Evolutionary conservation across 2,797 vertebrate genomes (phyloP).

Genomic region (Fratercula arctica): DNA sequence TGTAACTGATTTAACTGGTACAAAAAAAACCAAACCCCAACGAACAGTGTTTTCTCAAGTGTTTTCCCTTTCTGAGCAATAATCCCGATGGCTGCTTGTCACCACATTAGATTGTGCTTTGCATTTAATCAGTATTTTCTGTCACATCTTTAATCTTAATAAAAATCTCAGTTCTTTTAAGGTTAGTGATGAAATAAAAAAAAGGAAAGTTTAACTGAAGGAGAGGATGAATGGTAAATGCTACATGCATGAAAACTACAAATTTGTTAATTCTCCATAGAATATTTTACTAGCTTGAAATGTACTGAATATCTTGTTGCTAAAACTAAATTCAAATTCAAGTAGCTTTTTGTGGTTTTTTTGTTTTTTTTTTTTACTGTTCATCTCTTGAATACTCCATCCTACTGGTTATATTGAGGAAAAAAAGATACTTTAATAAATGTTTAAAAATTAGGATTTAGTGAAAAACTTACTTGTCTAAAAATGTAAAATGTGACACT

Average conservation of each 20-base stretch:
- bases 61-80: not conserved
- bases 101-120: not conserved
- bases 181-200: not conserved
- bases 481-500: not conserved
- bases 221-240: not conserved
- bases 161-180: not conserved
- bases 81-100: not conserved
- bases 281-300: not conserved
- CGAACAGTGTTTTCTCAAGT: not conserved
- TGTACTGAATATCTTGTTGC: not conserved
- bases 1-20: not conserved
- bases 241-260: not conserved
- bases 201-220: not conserved
- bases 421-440: not conserved
- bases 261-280: not conserved
- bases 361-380: not conserved
- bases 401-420: not conserved
- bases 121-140: not conserved
- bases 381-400: not conserved
- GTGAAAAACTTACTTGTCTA: not conserved
- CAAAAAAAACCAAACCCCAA: not conserved
- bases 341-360: not conserved
- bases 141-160: not conserved
- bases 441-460: not conserved
- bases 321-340: not conserved